Evolutionary conservation across 2,888 invertebrate species (phyloP).

Genomic region (Lepidochrysops patricia): DNA sequence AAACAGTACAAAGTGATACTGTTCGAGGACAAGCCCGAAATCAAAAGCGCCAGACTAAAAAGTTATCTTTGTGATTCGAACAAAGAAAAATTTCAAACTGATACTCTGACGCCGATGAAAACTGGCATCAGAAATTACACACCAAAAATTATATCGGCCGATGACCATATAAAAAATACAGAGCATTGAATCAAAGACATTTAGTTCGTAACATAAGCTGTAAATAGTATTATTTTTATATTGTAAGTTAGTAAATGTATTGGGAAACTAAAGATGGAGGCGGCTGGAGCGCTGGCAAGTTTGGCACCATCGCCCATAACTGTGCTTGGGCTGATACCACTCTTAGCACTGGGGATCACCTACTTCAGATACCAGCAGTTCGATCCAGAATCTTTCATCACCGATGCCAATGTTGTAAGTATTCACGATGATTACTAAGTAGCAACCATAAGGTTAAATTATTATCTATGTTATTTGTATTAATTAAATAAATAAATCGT

Average conservation of each 20-base stretch:
- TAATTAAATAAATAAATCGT: neutral
- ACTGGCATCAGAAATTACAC: slow-evolving; percentile 81
- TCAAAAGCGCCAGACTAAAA: slow-evolving; percentile 48
- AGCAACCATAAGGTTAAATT: no score
- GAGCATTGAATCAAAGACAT: slow-evolving; percentile 78
- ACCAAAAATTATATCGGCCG: slow-evolving; percentile 78
- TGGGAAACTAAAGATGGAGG: slow-evolving; percentile 55
- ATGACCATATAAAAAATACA: slow-evolving; percentile 68
- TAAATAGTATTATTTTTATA: slow-evolving; percentile 47
- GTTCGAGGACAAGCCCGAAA: slow-evolving; percentile 51
- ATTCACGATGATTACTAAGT: neutral
- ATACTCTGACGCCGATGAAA: slow-evolving; percentile 54
- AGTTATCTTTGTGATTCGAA: slow-evolving; percentile 55
- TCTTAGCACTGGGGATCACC: slow-evolving; percentile 86
- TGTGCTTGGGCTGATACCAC: slow-evolving; percentile 83
- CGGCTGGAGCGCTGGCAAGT: slow-evolving; percentile 70
- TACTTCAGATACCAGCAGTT: slow-evolving; percentile 85
- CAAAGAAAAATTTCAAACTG: slow-evolving; percentile 60
- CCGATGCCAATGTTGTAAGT: slow-evolving; percentile 81
- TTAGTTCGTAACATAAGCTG: slow-evolving; percentile 59
- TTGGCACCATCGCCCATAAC: slow-evolving; percentile 78
- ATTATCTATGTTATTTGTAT: no score
- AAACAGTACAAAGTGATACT: slow-evolving; percentile 60
- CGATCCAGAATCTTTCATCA: slow-evolving; percentile 87
- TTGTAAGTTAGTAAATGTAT: slow-evolving; percentile 52